Conservation (phyloP, 2,797 vertebrate genomes). For the Tapera naevia region DNA sequence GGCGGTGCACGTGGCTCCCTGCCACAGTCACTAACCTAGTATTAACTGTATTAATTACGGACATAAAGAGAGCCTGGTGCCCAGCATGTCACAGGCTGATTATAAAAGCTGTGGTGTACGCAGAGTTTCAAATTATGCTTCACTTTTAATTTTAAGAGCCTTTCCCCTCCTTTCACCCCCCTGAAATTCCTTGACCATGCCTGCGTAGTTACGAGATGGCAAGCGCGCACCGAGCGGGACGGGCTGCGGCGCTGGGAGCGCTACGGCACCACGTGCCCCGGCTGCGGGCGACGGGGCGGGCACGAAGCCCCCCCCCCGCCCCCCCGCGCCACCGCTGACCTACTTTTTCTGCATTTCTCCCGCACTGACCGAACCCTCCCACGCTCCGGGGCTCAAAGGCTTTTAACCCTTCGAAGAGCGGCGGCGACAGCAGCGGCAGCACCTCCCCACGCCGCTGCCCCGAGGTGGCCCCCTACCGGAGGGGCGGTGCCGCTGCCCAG, state of each 20-base stretch:
- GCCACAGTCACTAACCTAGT: constrained; percentile 12
- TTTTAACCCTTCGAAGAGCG: not conserved
- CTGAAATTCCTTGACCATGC: not conserved
- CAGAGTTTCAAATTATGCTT: constrained; percentile 40
- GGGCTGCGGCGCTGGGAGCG: no score
- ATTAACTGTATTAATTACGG: constrained; percentile 45
- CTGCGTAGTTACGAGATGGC: not conserved
- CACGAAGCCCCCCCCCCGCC: not conserved
- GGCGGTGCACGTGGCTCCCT: constrained; percentile 20
- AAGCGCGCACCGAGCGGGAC: not conserved
- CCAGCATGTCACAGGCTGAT: constrained; percentile 50
- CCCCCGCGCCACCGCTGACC: not conserved
- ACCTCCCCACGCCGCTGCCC: no score
- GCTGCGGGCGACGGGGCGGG: no score
- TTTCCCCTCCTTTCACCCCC: not conserved
- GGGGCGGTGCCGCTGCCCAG: no score
- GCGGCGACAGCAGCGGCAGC: no score
- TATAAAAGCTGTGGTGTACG: constrained; percentile 22
- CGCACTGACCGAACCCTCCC: not conserved
- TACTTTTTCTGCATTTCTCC: not conserved
- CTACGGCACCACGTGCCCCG: no score
- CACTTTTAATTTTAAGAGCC: constrained; percentile 17
- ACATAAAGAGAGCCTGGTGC: constrained; percentile 38
- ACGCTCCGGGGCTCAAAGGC: not conserved
- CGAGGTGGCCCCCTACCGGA: no score